Base-by-base conservation (phyloP, 1,140 invertebrate genomes). In the Tenebrio molitor region DNA sequence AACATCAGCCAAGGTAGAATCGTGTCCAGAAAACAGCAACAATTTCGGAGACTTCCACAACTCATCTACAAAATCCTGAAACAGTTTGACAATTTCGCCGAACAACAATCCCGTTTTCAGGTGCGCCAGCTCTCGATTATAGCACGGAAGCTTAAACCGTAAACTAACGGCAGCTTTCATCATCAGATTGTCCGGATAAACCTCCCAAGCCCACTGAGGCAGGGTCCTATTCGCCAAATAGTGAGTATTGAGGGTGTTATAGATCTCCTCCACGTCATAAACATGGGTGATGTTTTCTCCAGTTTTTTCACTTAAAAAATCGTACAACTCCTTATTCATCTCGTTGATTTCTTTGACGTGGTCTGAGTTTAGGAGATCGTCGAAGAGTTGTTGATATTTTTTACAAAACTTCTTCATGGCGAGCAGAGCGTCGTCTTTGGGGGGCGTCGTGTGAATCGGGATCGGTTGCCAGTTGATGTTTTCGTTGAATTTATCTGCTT, bases 401-500 rank as follows among this genome's bases (percentile, higher is more conserved):
- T 87, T 84, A 80, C 93, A 95, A 15, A 84, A 82, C 69, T 87
- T 88, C 77, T 91, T 88, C 78, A 77, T 79, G 7, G 65, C 65
- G 15, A 79, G 21, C 2, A 95, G 80, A 72, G 88, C 76, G 85
- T 96, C 94, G 8, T 87, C 71, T 1, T 84, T 73, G 78, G 89
- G 85, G 0, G 92, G 90, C 16, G 86, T 75, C 0, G 95, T 95
- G 76, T 96, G 94, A 8, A 97, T 87, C 1, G 95, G 94, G 77
- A 97, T 92, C 0, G 95, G 95, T 82, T 96, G 94, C 95, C 95
- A 97, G 7, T 83, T 78, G 0, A 96, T 81, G 2, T 87, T 72
- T 0, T 75, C 65, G 79, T 94, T 89, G 92, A 94, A 97, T 3
- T 89, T 71, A 76, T 89, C 84, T 8, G 83, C 76, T 7, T 84